Base-by-base conservation (phyloP, 92 coral and sea anemone species). In the Porites lobata region DNA sequence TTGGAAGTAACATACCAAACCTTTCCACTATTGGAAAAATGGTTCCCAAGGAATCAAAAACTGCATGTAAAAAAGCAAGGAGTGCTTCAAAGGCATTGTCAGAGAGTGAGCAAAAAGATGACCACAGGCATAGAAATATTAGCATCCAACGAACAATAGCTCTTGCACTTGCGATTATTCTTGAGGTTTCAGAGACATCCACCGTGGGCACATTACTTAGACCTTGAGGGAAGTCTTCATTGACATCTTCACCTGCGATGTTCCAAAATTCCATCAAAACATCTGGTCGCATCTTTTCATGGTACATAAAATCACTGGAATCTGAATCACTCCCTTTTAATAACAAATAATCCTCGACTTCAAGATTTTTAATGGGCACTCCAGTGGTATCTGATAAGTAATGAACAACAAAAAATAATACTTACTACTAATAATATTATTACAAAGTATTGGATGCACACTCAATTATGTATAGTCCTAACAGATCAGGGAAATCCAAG, bases 1-100 rank as follows among this genome's bases (percentile, higher is more conserved):
- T 88, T 29, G 89, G 70, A 19, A 83, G 50, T 43, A 82, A 56
- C 3, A 65, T 8, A 22, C 86, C 93, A 68, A 85, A 50, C 20
- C 71, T 80, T 65, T 90, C 78, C 47, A 87, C 76, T 53, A 21
- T 62, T 19, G 92, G 90, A 52, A 89, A 43, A 59, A 89, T 50
- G 19, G 80, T 79, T 5, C 69, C 93, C 52, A 89, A n/a, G 8
- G 88, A 89, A n/a, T 89, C 91, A 50, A 92, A 70, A 17, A 92
- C 51, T 2, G 87, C 81, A 68, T 76, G 75, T 22, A 89, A 63
- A 50, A 89, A 89, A 11, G 68, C 62, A 1, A 90, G 82, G 56
- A 93, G 87, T 13, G 87, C 69, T 72, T 90, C 91, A 75, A 86
- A 78, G n/a, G 96, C 96, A 90, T 93, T 90, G 70, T 93, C 96